Percentiles rank a stretch among this genome's conserved stretches.
Conservation (phyloP, 2,797 vertebrate species). For the Gambelia wislizenii region DNA sequence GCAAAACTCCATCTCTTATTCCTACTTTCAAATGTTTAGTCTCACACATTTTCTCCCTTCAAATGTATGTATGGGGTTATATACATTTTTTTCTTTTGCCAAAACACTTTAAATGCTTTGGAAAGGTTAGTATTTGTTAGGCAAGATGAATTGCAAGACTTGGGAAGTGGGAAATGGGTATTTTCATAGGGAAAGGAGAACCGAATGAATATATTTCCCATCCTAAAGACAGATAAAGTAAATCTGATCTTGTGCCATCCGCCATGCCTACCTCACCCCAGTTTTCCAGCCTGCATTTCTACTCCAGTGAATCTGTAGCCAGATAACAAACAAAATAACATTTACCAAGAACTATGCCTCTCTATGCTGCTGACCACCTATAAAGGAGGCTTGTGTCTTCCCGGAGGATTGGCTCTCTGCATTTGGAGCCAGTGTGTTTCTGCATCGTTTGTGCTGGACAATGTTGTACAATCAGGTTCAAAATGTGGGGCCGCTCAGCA, state of each 20-base stretch:
- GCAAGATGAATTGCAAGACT: not conserved
- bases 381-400: constrained; percentile 53
- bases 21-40: not conserved
- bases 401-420: not conserved
- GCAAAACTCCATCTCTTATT: not conserved
- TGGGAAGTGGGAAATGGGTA: not conserved
- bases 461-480: constrained; percentile 50
- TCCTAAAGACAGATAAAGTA: not conserved
- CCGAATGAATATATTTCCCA: not conserved
- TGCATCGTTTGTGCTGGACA: constrained; percentile 64
- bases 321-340: constrained; percentile 21
- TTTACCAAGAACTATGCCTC: constrained; percentile 24
- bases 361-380: constrained; percentile 58
- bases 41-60: not conserved
- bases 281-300: constrained; percentile 54
- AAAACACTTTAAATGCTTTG: no score
- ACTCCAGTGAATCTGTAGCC: constrained; percentile 48
- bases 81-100: not conserved
- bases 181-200: no score
- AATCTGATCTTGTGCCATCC: constrained; percentile 36
- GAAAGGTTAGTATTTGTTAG: not conserved
- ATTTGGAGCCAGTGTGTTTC: constrained; percentile 38
- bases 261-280: not conserved
- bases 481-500: constrained; percentile 42
- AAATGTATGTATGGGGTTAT: not conserved